Percentiles rank a stretch among this genome's conserved stretches.
phyloP scores from a whole-genome alignment of 2,797 vertebrate species.

The Pangasius sanitwongsei region DNA sequence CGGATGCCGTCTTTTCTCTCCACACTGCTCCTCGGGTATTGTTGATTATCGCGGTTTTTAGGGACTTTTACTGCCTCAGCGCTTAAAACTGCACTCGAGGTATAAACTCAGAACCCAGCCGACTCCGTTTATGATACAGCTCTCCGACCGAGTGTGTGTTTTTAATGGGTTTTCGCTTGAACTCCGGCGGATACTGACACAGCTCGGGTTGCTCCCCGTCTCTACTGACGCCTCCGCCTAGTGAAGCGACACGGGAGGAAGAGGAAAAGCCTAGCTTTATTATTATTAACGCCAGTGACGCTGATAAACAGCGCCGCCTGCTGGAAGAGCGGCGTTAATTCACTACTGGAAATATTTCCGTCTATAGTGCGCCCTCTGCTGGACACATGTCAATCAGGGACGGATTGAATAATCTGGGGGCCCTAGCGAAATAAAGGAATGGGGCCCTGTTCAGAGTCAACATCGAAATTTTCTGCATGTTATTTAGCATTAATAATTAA shows the following conservation, averaged over 20 bases:
- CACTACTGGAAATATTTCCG: not conserved
- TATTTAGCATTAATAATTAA: too few relatives aligned
- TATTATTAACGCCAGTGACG: not conserved
- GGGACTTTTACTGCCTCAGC: not conserved
- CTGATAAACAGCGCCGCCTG: conserved; percentile 43
- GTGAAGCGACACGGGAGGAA: conserved; percentile 54
- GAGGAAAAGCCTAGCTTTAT: conserved; percentile 51
- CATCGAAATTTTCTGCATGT: too few relatives aligned
- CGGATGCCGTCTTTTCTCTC: conserved; percentile 65
- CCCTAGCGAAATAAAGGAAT: too few relatives aligned
- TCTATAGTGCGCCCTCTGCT: not conserved
- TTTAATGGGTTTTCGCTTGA: conserved; percentile 2
- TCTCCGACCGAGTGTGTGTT: not conserved
- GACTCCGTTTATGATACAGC: not conserved
- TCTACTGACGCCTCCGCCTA: conserved; percentile 69
- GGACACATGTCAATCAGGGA: not conserved
- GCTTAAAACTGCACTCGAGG: not conserved
- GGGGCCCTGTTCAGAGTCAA: too few relatives aligned
- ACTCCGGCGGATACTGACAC: conserved; percentile 45
- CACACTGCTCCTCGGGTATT: conserved; percentile 30
- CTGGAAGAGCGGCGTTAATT: not conserved
- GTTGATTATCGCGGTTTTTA: conserved; percentile 19
- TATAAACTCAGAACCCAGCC: not conserved
- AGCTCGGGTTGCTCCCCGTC: conserved; percentile 49
- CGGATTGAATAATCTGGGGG: too few relatives aligned